Evolutionary conservation across 2,888 invertebrate species (phyloP).

Genomic region (Callosobruchus maculatus): DNA sequence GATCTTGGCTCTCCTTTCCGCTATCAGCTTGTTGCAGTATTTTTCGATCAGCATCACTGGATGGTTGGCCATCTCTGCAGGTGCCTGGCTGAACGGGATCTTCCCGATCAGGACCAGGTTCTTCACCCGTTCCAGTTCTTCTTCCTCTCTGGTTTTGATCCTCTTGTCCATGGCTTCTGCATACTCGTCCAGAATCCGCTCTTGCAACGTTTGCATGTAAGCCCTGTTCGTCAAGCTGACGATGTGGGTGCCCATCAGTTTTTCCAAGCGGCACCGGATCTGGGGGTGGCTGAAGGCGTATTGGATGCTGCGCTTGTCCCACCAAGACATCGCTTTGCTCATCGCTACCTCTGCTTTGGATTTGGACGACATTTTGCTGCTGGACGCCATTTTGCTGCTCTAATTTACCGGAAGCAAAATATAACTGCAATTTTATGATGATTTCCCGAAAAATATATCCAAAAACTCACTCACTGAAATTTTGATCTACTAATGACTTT

Average conservation of each 20-base stretch:
- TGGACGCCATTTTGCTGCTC: neutral
- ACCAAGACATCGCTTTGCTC: neutral
- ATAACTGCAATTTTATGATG: neutral
- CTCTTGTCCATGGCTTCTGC: constrained; percentile 62
- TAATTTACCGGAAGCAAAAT: neutral
- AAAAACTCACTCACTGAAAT: neutral
- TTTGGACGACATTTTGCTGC: no score
- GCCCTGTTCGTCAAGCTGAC: constrained; percentile 64
- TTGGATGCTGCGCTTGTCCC: neutral
- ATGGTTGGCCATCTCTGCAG: constrained; percentile 62
- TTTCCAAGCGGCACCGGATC: constrained; percentile 63
- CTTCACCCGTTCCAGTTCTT: constrained; percentile 66
- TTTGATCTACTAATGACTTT: neutral
- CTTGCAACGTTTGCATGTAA: constrained; percentile 65
- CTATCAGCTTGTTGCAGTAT: constrained; percentile 52
- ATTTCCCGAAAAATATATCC: neutral
- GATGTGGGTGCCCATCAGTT: constrained; percentile 66
- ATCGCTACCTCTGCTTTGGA: neutral
- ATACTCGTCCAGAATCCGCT: constrained; percentile 61
- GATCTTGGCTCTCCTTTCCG: constrained; percentile 51
- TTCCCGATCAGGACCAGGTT: constrained; percentile 66
- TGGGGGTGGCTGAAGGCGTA: constrained; percentile 57
- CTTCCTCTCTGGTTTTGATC: constrained; percentile 57
- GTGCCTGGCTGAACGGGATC: constrained; percentile 64
- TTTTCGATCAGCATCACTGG: constrained; percentile 65